Evolutionary conservation across 2,888 invertebrate genomes (phyloP).

Genomic region (Cephus runcator): DNA sequence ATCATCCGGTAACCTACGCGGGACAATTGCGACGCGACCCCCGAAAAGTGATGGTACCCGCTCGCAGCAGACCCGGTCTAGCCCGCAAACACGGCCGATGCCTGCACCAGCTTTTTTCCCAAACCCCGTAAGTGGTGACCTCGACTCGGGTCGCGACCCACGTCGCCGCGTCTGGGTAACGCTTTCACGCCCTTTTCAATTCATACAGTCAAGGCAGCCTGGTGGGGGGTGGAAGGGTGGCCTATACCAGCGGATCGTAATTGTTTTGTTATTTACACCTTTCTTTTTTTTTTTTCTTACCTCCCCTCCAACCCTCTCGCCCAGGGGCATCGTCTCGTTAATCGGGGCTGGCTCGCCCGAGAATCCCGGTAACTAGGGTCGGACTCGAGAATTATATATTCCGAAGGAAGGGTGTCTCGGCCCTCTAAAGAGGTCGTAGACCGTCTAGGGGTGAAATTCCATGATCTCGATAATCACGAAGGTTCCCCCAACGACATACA

Average conservation of each 20-base stretch:
- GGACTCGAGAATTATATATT: background rate
- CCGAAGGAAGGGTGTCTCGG: background rate
- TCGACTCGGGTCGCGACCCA: background rate
- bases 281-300: too few species aligned
- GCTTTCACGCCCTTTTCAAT: background rate
- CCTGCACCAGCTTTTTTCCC: background rate
- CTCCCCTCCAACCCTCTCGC: background rate
- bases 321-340: too few species aligned
- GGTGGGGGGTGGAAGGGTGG: too few species aligned
- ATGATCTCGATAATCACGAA: background rate
- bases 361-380: background rate
- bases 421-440: background rate
- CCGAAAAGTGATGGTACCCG: constrained; percentile 15
- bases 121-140: background rate
- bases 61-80: constrained; percentile 23
- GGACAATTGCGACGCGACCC: constrained; percentile 9
- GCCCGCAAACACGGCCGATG: constrained; percentile 10
- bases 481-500: background rate
- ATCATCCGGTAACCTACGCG: constrained; percentile 18
- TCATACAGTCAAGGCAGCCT: too few species aligned
- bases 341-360: background rate
- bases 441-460: background rate
- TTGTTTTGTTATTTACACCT: background rate
- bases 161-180: background rate
- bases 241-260: background rate